These are phyloP conservation scores for Incurvaria masculella DNA, from an alignment of 2,888 invertebrate species.

Conservation along the genomic window DNA sequence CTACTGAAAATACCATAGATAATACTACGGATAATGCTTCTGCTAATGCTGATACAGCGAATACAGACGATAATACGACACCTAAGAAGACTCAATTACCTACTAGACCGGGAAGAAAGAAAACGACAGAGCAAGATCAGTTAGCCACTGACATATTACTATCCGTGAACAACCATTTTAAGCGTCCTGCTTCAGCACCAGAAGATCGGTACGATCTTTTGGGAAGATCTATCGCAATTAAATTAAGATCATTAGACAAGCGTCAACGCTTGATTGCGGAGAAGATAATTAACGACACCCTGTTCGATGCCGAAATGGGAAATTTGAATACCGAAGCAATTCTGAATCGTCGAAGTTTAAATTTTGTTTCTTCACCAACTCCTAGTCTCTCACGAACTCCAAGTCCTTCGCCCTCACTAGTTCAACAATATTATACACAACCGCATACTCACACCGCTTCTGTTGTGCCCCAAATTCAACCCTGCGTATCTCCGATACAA, in stretches of 20 bases:
- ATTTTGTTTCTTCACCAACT: slow-evolving; percentile 7
- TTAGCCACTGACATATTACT: slow-evolving; percentile 13
- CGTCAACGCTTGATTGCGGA: slow-evolving; percentile 13
- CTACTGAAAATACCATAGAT: not conserved
- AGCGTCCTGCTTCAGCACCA: slow-evolving; percentile 11
- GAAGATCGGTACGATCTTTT: slow-evolving; percentile 16
- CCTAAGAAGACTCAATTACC: slow-evolving; percentile 5
- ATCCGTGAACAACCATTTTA: slow-evolving; percentile 14
- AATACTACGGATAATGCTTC: not conserved
- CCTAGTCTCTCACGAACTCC: slow-evolving; percentile 7
- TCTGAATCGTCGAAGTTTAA: slow-evolving; percentile 6
- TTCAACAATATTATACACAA: slow-evolving; percentile 8
- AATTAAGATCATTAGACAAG: slow-evolving; percentile 8
- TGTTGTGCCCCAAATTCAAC: slow-evolving; percentile 6
- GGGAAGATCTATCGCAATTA: slow-evolving; percentile 9
- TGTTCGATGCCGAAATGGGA: slow-evolving; percentile 17
- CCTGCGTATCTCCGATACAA: no score
- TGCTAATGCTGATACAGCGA: slow-evolving; percentile 4
- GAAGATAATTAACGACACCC: no score
- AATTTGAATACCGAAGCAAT: slow-evolving; percentile 12
- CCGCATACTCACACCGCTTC: slow-evolving; percentile 7
- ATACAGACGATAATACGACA: slow-evolving; percentile 7
- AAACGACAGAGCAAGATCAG: slow-evolving; percentile 12
- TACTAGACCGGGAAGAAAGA: slow-evolving; percentile 13
- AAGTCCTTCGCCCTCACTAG: slow-evolving; percentile 7